Base-by-base conservation (phyloP, 1,140 invertebrate species). In the Cephus cinctus region DNA sequence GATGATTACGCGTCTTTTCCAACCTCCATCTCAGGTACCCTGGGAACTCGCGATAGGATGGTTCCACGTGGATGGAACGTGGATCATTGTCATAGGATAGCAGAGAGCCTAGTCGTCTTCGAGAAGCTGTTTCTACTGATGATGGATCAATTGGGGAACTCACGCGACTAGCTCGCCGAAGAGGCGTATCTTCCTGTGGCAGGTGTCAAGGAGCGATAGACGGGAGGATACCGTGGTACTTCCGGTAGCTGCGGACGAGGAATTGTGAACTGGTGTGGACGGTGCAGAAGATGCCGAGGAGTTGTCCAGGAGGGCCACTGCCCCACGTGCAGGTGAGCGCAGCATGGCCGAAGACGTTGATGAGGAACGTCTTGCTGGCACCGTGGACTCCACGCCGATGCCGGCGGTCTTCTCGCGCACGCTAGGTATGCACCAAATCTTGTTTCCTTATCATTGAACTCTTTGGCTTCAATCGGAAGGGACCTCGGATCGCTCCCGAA, bases 141-240 rank as follows among this genome's bases (percentile, higher is more conserved):
- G n/a, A n/a, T n/a, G n/a, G n/a, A n/a, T n/a, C n/a, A n/a, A n/a
- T n/a, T 12, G 20, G 35, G 27, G 56, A 52, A 86, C 83, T 85
- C 79, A 86, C 84, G 83, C 82, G 61, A 86, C 83, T 60, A 86
- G 77, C 53, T 83, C 83, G 60, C 84, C 83, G 52, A 86, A 76
- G 56, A 85, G 77, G 47, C 84, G 78, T 55, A 86, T 85, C 75
- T 85, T 86, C 67, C 83, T 79, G 73, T 86, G 84, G 69, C 83
- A 86, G 61, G 83, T 83, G 71, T 85, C 83, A 65, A 86, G 82
- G 20, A 86, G 74, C 16, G 83, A 84, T 30, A 80, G 78, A 41
- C 82, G 73, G 54, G 81, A 74, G 34, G 63, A 67, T 25, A 50
- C 43, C 11, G 39, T 52, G 38, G 52, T 54, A 63, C 54, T 73